Percentiles rank a stretch among this genome's conserved stretches.
Conservation (phyloP, 2,888 invertebrate species). For the Ischnus inquisitorius region DNA sequence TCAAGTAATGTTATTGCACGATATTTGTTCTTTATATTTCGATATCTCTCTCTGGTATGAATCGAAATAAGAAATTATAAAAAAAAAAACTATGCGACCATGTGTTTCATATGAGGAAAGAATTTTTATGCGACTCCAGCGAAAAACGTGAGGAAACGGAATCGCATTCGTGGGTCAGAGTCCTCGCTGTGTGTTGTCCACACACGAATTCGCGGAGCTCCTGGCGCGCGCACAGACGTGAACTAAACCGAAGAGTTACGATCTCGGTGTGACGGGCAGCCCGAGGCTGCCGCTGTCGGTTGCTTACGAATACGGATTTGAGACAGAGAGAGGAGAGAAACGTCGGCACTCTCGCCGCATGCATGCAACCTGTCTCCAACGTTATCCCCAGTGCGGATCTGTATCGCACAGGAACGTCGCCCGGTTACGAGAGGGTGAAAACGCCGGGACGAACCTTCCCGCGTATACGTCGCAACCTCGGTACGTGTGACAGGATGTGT, state of each 20-base stretch:
- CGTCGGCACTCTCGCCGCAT: conserved; percentile 25
- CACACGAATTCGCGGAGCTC: conserved; percentile 42
- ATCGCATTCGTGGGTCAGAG: conserved; percentile 9
- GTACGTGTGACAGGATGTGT: conserved; percentile 29
- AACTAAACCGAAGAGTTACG: conserved; percentile 60
- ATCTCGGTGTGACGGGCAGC: conserved; percentile 51
- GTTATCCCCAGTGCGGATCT: conserved; percentile 42
- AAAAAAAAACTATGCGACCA: background rate
- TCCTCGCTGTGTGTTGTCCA: conserved; percentile 11
- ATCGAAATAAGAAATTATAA: background rate
- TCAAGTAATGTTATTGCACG: background rate
- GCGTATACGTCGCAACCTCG: conserved; percentile 1
- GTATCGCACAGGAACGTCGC: conserved; percentile 28
- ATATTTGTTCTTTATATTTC: background rate
- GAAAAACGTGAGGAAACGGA: conserved; percentile 24
- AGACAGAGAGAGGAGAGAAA: conserved; percentile 13
- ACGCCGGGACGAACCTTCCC: conserved; percentile 28
- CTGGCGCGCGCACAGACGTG: conserved; percentile 28
- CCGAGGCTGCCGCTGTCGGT: conserved; percentile 41
- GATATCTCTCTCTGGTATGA: background rate
- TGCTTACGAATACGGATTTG: conserved; percentile 60
- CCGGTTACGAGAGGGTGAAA: conserved; percentile 22
- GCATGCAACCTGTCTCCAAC: conserved; percentile 47
- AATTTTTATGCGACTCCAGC: conserved; percentile 24
- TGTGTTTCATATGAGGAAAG: conserved; percentile 39